Evolutionary conservation across 2,113 vertebrate species (phyloP).

Genomic region (Rhizomys pruinosus): DNA sequence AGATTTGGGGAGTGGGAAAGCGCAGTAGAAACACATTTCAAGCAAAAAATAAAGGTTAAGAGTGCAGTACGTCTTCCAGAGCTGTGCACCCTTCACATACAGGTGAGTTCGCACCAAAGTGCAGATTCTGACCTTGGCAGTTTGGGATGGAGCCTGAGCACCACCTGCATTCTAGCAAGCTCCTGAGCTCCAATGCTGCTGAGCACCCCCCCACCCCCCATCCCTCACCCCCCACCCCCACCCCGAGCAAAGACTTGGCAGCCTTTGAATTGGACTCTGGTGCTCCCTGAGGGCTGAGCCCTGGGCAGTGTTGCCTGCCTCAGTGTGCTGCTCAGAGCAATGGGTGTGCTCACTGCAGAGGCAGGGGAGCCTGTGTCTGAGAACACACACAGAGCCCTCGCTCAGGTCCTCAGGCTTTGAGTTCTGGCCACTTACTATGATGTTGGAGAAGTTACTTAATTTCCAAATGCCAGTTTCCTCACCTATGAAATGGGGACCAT

Average conservation of each 20-base stretch:
- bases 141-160: not conserved
- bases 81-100: not conserved
- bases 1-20: not conserved
- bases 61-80: not conserved
- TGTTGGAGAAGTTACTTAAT: not conserved
- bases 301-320: not conserved
- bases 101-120: not conserved
- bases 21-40: slow-evolving; percentile 17
- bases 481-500: not conserved
- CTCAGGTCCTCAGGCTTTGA: not conserved
- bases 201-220: not conserved
- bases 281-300: not conserved
- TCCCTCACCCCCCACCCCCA: too few species aligned
- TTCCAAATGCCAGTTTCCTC: not conserved
- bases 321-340: not conserved
- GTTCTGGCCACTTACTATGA: not conserved
- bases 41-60: slow-evolving; percentile 23
- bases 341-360: not conserved
- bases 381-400: not conserved
- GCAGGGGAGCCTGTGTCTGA: not conserved
- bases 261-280: not conserved
- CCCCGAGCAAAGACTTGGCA: not conserved
- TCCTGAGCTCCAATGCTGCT: not conserved
- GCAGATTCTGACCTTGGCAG: not conserved
- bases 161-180: not conserved